Conservation (phyloP, 2,113 vertebrate species). For the Bubalus kerabau region DNA sequence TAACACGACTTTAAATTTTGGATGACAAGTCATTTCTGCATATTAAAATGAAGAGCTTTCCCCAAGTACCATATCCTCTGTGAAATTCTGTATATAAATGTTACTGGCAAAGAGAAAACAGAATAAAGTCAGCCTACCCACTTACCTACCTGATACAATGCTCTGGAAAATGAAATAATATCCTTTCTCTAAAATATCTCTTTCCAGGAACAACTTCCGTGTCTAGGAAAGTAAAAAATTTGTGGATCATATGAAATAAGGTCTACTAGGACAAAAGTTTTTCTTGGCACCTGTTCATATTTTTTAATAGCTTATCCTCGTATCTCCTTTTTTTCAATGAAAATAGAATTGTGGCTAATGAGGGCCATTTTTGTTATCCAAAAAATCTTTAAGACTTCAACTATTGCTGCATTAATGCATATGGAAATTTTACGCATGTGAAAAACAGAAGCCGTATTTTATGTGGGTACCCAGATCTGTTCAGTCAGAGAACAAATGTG, state of each 20-base stretch:
- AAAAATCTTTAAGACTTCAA: not conserved
- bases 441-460: not conserved
- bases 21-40: constrained; percentile 29
- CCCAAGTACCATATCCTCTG: constrained; percentile 32
- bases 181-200: not conserved
- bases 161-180: constrained; percentile 6
- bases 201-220: not conserved
- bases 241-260: not conserved
- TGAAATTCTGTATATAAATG: constrained; percentile 41
- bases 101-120: constrained; percentile 6
- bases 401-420: not conserved
- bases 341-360: not conserved
- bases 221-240: not conserved
- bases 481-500: not conserved
- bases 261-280: not conserved
- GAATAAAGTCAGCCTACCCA: not conserved
- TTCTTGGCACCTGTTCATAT: not conserved
- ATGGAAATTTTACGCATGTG: not conserved
- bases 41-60: constrained; percentile 38
- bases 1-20: constrained; percentile 55
- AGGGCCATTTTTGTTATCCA: not conserved
- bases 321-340: not conserved
- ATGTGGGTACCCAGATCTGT: not conserved
- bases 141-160: not conserved
- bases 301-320: not conserved